Evolutionary conservation across 2,888 invertebrate species (phyloP).

Genomic region (Aphelenchoides bicaudatus): DNA sequence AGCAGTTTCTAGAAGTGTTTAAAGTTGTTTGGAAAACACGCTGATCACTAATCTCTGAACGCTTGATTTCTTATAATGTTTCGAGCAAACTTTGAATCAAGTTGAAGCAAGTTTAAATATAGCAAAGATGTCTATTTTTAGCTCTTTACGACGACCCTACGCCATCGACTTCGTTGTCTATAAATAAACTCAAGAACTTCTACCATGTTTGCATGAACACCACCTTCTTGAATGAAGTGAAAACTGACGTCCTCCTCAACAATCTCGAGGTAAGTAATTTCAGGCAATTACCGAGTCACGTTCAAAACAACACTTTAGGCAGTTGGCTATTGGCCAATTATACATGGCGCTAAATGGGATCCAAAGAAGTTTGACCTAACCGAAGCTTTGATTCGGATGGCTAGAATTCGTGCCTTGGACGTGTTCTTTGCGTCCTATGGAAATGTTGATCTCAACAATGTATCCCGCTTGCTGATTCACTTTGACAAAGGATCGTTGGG

Average conservation of each 20-base stretch:
- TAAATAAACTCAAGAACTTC: slow-evolving; percentile 24
- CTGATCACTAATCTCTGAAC: not conserved
- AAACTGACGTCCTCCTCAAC: slow-evolving; percentile 14
- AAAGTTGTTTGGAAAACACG: not conserved
- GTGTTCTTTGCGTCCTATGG: slow-evolving; percentile 15
- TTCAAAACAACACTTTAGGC: slow-evolving; percentile 3
- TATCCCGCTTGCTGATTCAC: slow-evolving; percentile 11
- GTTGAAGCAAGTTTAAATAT: too few species aligned
- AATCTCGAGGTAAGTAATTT: slow-evolving; percentile 1
- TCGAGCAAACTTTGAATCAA: too few species aligned
- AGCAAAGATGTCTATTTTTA: slow-evolving; percentile 9
- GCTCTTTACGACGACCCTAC: slow-evolving; percentile 11
- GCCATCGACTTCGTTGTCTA: slow-evolving; percentile 20
- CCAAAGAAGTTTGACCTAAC: slow-evolving; percentile 21
- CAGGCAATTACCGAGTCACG: not conserved
- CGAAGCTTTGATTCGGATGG: slow-evolving; percentile 1
- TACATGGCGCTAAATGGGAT: slow-evolving; percentile 16
- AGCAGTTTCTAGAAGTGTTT: not conserved
- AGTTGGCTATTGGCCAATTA: slow-evolving; percentile 13
- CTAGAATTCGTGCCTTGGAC: slow-evolving; percentile 18
- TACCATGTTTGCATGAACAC: slow-evolving; percentile 25
- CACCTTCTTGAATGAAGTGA: not conserved
- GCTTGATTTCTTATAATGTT: too few species aligned
- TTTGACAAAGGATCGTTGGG: slow-evolving; percentile 15
- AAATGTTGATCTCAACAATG: slow-evolving; percentile 21